Conservation (phyloP, 2,888 invertebrate genomes). For the Nezara viridula region DNA sequence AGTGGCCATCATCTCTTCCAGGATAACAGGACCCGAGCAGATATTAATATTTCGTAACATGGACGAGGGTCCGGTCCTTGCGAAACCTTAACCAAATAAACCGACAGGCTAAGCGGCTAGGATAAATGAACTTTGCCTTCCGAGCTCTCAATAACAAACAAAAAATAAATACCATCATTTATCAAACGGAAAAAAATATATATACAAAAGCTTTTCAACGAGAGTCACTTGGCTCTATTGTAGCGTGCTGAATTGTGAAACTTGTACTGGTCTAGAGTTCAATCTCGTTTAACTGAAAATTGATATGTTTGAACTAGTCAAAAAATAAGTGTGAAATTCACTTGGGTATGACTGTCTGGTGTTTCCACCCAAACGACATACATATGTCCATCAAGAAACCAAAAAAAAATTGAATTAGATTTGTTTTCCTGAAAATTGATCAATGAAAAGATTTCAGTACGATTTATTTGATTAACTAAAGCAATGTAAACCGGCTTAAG, state of each 20-base stretch:
- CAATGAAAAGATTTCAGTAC: too few species aligned
- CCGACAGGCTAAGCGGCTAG: slow-evolving; percentile 17
- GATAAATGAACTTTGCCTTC: slow-evolving; percentile 21
- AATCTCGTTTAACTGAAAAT: not conserved
- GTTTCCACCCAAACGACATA: too few species aligned
- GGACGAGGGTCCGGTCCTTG: slow-evolving; percentile 22
- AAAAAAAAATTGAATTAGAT: too few species aligned
- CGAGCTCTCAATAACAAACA: slow-evolving; percentile 2
- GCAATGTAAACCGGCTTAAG: too few species aligned
- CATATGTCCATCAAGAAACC: too few species aligned
- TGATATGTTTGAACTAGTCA: not conserved
- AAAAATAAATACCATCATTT: slow-evolving; percentile 23
- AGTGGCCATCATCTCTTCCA: not conserved
- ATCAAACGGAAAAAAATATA: not conserved
- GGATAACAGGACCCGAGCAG: not conserved
- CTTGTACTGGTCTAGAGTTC: not conserved
- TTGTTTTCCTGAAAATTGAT: too few species aligned
- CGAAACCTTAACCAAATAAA: slow-evolving; percentile 42
- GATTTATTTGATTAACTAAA: too few species aligned
- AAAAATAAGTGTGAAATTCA: too few species aligned
- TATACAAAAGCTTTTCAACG: not conserved
- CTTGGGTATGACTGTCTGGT: too few species aligned
- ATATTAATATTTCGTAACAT: slow-evolving; percentile 42
- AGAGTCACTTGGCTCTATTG: not conserved
- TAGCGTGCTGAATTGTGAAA: not conserved